phyloP scores from a whole-genome alignment of 2,888 invertebrate species.

The Timema cristinae region DNA sequence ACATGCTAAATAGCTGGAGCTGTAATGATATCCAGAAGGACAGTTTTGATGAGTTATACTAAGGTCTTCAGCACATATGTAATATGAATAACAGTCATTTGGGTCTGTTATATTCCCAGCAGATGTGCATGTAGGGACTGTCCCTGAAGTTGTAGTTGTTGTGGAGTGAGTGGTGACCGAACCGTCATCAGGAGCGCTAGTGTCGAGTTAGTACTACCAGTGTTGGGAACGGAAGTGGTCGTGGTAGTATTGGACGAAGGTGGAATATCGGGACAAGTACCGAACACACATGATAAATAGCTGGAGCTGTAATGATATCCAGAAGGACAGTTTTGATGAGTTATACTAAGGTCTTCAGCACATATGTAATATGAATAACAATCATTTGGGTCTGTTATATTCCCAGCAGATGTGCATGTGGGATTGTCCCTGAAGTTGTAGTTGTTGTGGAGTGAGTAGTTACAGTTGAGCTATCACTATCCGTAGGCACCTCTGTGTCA shows the following conservation, averaged over 20 bases:
- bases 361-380: slow-evolving; percentile 8
- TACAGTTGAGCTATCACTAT: no score
- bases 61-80: background rate
- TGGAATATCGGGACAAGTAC: background rate
- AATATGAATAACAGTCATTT: slow-evolving; percentile 2
- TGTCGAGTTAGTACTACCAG: no score
- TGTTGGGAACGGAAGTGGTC: no score
- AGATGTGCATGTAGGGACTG: background rate
- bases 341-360: background rate
- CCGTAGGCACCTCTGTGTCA: no score
- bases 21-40: background rate
- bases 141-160: background rate
- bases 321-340: background rate
- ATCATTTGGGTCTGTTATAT: background rate
- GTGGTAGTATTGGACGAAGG: no score
- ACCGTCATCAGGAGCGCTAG: no score
- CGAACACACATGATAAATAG: background rate
- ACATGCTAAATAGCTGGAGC: background rate
- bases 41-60: background rate
- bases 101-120: background rate
- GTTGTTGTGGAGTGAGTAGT: no score
- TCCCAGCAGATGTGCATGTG: background rate
- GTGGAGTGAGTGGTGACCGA: no score
- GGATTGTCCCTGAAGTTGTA: background rate
- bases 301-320: background rate